Conservation (phyloP, 1,140 invertebrate species). For the Probaryconus sp. region DNA sequence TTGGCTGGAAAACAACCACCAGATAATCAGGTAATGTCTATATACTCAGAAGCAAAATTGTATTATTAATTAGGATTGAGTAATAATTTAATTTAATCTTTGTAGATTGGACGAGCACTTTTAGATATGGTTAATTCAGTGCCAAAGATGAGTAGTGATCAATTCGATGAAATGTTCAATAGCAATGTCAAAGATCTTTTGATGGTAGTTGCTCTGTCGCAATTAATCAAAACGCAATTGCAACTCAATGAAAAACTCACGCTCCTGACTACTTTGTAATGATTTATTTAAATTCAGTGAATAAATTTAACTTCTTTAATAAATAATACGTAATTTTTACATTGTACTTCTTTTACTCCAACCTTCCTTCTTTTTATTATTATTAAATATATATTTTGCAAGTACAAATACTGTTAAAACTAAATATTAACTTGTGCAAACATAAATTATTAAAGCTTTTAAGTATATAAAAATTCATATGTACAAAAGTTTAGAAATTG, state of each 20-base stretch:
- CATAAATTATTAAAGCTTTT: too few species aligned
- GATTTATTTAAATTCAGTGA: conserved; percentile 2
- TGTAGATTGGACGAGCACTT: conserved; percentile 87
- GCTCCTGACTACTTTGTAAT: conserved; percentile 84
- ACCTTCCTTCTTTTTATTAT: too few species aligned
- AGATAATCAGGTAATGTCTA: conserved; percentile 81
- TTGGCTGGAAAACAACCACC: conserved; percentile 85
- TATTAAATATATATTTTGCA: too few species aligned
- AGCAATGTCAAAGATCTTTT: conserved; percentile 97
- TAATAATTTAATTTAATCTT: not conserved
- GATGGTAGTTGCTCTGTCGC: conserved; percentile 96
- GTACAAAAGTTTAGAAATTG: not conserved
- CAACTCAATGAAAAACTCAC: conserved; percentile 97
- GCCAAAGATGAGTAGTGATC: conserved; percentile 92
- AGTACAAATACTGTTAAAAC: too few species aligned
- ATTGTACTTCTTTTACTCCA: too few species aligned
- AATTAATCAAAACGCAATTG: conserved; percentile 96
- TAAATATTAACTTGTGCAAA: too few species aligned
- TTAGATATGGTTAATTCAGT: conserved; percentile 93
- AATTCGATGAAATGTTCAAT: conserved; percentile 97
- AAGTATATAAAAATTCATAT: too few species aligned
- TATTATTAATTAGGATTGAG: not conserved
- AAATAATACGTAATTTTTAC: too few species aligned
- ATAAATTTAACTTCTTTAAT: conserved; percentile 22
- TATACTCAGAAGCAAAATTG: conserved; percentile 1